phyloP scores from a whole-genome alignment of 2,797 vertebrate genomes.

The Lemur catta region DNA sequence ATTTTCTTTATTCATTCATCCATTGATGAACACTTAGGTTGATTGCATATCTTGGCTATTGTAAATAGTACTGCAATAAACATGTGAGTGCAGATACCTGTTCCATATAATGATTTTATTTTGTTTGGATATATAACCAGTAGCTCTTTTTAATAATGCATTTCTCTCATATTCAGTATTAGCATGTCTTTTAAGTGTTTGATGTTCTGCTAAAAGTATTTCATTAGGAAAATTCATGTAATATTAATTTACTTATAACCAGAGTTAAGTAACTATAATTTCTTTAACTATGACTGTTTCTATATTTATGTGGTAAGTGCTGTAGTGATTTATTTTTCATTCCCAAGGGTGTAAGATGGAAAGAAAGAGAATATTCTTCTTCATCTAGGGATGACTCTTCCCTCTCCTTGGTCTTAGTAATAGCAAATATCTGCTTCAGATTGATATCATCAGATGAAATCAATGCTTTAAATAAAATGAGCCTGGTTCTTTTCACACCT shows the following conservation, averaged over 20 bases:
- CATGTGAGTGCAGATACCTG: background rate
- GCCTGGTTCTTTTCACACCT: background rate
- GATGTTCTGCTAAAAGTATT: background rate
- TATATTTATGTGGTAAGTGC: background rate
- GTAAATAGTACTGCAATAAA: background rate
- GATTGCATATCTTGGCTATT: background rate
- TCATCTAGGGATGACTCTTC: background rate
- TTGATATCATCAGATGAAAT: background rate
- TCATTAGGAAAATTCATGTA: background rate
- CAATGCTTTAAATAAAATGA: background rate
- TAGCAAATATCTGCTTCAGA: background rate
- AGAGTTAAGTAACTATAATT: background rate
- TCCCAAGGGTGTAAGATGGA: background rate
- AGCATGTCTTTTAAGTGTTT: background rate
- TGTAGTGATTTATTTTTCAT: background rate
- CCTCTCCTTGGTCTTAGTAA: background rate
- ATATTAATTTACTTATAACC: background rate
- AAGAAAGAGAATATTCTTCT: background rate
- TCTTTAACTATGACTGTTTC: background rate
- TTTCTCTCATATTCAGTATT: background rate
- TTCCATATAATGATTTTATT: background rate
- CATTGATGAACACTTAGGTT: background rate
- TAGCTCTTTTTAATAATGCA: background rate
- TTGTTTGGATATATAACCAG: background rate
- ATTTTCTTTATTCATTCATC: background rate